Base-by-base conservation (phyloP, 1,140 invertebrate genomes). In the Lucilia sericata region DNA sequence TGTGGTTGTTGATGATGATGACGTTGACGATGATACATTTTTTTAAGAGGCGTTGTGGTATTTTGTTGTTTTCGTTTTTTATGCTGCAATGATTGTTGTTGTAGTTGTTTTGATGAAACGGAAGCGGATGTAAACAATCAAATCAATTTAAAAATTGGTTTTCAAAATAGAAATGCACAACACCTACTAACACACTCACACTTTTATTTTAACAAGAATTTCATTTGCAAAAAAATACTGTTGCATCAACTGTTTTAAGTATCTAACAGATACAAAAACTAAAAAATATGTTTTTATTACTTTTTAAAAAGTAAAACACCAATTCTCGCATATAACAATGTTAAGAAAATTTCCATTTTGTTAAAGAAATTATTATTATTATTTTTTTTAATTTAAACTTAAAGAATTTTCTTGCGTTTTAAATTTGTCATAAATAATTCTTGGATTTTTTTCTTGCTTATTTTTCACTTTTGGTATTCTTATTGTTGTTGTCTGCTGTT, bases 61-160 rank as follows among this genome's bases (percentile, higher is more conserved):
- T 42, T 42, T 42, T 17, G 55, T 60, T 60, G 14, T 60, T 60
- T n/a, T 60, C n/a, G 5, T 42, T 42, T 42, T 42, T 42, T 42
- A 42, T 10, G 42, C 42, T 42, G 42, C 42, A 42, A 42, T 30
- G 25, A 30, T 30, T 30, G 60, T 70, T 70, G 65, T 70, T 70
- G 19, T n/a, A n/a, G n/a, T 25, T 70, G 65, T 19, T 78, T 17
- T 78, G 13, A 75, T 47, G 34, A 19, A 82, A 21, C 55, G 82
- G 55, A 82, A 82, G 34, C 55, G 82, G 82, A 70, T 70, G 82
- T 82, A 82, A 82, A 82, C 82, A 82, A 82, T 78, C 75, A 80
- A 25, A 19, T 80, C 14, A 42, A 80, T 21, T 49, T 21, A 70
- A 60, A n/a, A 70, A 14, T 55, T 55, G 51, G 1, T 17, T 17